These are phyloP conservation scores for Lasaia peninsularis DNA, from an alignment of 1,140 invertebrate species.

Conservation along the genomic window DNA sequence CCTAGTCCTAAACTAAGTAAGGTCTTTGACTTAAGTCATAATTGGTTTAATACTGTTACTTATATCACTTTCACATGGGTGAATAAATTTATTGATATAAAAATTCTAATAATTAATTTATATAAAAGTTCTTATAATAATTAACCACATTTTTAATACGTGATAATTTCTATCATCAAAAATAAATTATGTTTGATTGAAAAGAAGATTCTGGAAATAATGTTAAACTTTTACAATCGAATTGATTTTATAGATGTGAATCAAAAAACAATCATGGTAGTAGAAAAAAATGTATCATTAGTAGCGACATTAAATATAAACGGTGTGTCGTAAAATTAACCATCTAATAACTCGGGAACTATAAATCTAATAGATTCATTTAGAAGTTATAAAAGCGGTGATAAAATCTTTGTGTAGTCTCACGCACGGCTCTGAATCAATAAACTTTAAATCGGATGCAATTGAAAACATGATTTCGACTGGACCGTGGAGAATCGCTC, in stretches of 20 bases:
- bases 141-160: background rate
- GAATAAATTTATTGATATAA: too few species aligned
- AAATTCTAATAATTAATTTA: too few species aligned
- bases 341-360: constrained; percentile 41
- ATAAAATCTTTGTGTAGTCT: constrained; percentile 64
- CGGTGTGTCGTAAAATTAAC: constrained; percentile 57
- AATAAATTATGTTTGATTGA: background rate
- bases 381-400: constrained; percentile 66
- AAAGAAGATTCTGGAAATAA: background rate
- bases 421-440: constrained; percentile 57
- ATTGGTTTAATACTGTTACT: too few species aligned
- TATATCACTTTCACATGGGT: too few species aligned
- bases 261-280: constrained; percentile 2
- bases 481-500: constrained; percentile 62
- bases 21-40: too few species aligned
- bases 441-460: constrained; percentile 58
- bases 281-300: constrained; percentile 17
- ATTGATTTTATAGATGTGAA: background rate
- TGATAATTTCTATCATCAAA: background rate
- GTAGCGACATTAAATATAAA: constrained; percentile 16
- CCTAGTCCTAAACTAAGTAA: too few species aligned
- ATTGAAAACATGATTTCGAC: constrained; percentile 54
- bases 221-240: constrained; percentile 6
- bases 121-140: too few species aligned
- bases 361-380: constrained; percentile 71